Evolutionary conservation across 2,888 invertebrate species (phyloP).

Genomic region (Catotricha subobsoleta): DNA sequence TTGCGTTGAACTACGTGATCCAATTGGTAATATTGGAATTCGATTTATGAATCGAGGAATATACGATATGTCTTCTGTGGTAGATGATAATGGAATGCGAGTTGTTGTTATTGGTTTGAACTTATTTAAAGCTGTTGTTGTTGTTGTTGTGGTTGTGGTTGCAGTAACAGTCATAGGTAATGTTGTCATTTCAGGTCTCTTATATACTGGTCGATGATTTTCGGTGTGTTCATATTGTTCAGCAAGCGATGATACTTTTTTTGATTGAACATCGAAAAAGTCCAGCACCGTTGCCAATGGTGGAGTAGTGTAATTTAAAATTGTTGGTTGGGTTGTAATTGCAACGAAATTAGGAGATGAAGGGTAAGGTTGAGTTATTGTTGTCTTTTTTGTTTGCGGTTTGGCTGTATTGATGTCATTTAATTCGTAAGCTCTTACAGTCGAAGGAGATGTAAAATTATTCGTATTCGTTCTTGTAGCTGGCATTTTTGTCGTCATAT

Average conservation of each 20-base stretch:
- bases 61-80: neutral
- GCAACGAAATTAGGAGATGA: slow-evolving; percentile 16
- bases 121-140: no score
- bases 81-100: slow-evolving; percentile 3
- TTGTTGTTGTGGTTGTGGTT: no score
- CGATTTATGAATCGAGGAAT: slow-evolving; percentile 13
- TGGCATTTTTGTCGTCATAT: neutral
- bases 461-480: no score
- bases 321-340: slow-evolving; percentile 17
- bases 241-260: slow-evolving; percentile 7
- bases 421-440: slow-evolving; percentile 9
- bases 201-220: slow-evolving; percentile 9
- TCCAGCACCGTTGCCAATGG: slow-evolving; percentile 9
- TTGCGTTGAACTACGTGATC: slow-evolving; percentile 12
- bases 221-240: no score
- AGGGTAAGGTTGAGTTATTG: neutral
- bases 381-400: neutral
- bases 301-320: slow-evolving; percentile 7
- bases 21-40: slow-evolving; percentile 13
- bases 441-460: slow-evolving; percentile 11
- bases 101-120: no score
- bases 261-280: slow-evolving; percentile 9
- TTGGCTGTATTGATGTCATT: slow-evolving; percentile 22
- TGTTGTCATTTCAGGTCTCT: slow-evolving; percentile 6
- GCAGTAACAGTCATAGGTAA: no score